Evolutionary conservation across 2,888 invertebrate species (phyloP).

Genomic region (Ametastegia equiseti): DNA sequence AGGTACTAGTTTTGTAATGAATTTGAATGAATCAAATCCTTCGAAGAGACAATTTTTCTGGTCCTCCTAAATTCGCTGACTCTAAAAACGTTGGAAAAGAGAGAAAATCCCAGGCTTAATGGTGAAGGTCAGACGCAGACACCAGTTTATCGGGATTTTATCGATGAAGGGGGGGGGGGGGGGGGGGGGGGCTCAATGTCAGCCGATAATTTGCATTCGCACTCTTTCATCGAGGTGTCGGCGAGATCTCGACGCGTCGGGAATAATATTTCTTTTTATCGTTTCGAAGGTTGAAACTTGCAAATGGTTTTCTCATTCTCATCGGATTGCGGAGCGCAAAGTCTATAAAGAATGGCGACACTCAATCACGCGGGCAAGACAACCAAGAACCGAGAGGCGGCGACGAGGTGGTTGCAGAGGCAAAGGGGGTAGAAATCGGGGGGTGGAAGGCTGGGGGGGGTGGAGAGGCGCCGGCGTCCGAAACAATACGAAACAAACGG

Average conservation of each 20-base stretch:
- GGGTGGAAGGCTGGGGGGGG: slow-evolving; percentile 66
- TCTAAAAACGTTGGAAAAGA: too few relatives aligned
- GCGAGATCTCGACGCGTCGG: not conserved
- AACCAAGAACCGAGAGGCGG: slow-evolving; percentile 36
- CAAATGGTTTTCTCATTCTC: slow-evolving; percentile 46
- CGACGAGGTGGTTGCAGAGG: slow-evolving; percentile 34
- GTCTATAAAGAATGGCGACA: slow-evolving; percentile 73
- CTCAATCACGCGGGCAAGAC: slow-evolving; percentile 70
- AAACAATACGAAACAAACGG: slow-evolving; percentile 76
- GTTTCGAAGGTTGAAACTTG: slow-evolving; percentile 32
- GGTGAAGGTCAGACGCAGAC: too few relatives aligned
- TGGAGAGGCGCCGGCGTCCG: slow-evolving; percentile 66
- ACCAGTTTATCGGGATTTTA: not conserved
- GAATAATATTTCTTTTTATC: slow-evolving; percentile 37
- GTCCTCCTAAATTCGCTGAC: too few relatives aligned
- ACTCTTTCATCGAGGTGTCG: not conserved
- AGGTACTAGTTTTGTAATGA: too few relatives aligned
- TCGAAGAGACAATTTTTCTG: too few relatives aligned
- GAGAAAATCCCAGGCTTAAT: too few relatives aligned
- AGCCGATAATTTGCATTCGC: not conserved
- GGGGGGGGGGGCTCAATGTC: not conserved
- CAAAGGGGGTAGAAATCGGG: not conserved
- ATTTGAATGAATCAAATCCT: too few relatives aligned
- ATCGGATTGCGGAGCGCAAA: slow-evolving; percentile 44
- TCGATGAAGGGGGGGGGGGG: too few relatives aligned